Conservation (phyloP, 2,113 vertebrate genomes). For the Apteryx mantelli region DNA sequence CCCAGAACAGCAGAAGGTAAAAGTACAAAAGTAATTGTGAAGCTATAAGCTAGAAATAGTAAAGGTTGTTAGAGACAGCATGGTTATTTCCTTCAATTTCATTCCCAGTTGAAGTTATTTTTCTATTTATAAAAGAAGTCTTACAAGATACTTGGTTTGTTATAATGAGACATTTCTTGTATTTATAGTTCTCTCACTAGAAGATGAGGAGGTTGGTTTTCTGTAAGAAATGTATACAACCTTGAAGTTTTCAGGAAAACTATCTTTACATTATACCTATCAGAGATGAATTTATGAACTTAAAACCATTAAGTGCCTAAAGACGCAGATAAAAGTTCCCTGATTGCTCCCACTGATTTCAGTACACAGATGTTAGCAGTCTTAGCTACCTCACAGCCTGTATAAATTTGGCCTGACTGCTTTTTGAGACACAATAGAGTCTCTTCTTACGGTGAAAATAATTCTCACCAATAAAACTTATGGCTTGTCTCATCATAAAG, state of each 20-base stretch:
- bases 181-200: background rate
- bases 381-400: background rate
- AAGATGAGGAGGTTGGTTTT: background rate
- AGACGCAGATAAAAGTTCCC: background rate
- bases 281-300: background rate
- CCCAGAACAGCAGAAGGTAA: constrained; percentile 31
- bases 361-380: background rate
- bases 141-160: background rate
- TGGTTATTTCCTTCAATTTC: constrained; percentile 17
- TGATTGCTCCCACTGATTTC: background rate
- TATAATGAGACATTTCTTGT: background rate
- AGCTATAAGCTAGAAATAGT: background rate
- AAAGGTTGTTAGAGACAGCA: background rate
- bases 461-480: background rate
- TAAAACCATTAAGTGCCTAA: background rate
- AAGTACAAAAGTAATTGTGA: background rate
- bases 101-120: background rate
- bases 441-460: background rate
- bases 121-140: background rate
- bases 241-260: background rate
- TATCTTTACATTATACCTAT: background rate
- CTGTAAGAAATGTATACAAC: background rate
- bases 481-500: background rate
- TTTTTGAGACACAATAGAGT: background rate
- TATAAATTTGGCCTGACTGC: background rate